A percentile compares a stretch with the other conserved stretches of the same genome.
Evolutionary conservation across 2,888 invertebrate species (phyloP).

Genomic region (Hirtodrosophila confusa): DNA sequence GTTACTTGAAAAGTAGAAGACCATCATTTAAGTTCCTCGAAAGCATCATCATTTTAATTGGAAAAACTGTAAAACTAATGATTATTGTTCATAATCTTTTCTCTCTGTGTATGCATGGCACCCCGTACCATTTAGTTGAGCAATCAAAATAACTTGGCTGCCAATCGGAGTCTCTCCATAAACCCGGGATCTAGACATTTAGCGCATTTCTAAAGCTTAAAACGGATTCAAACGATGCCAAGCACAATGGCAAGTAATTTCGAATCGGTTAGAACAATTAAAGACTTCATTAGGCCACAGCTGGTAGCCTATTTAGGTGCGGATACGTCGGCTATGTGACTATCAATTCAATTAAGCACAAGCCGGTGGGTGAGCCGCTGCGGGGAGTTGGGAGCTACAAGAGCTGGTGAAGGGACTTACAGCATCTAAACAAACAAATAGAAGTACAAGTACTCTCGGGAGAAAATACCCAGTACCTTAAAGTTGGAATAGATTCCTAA

Average conservation of each 20-base stretch:
- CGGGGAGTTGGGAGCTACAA: too few species aligned
- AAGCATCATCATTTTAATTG: too few species aligned
- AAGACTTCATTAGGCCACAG: constrained; percentile 63
- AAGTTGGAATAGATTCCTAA: too few species aligned
- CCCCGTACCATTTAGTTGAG: constrained; percentile 21
- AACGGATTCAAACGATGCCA: constrained; percentile 45
- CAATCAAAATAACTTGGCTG: constrained; percentile 41
- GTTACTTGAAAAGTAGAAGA: too few species aligned
- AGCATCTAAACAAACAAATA: too few species aligned
- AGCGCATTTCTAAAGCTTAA: constrained; percentile 36
- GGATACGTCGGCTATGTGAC: constrained; percentile 48
- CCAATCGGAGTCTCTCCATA: constrained; percentile 23
- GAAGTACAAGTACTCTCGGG: too few species aligned
- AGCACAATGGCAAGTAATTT: constrained; percentile 20
- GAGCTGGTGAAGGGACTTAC: too few species aligned
- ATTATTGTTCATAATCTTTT: too few species aligned
- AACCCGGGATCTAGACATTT: constrained; percentile 18
- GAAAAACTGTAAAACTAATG: too few species aligned
- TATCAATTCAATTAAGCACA: constrained; percentile 63
- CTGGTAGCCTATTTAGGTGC: constrained; percentile 61
- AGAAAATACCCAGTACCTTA: too few species aligned
- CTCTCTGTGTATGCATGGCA: constrained; percentile 6
- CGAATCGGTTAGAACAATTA: constrained; percentile 50
- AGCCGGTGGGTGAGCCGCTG: neutral
- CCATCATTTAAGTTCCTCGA: too few species aligned